These are phyloP conservation scores for Varecia variegata DNA, from an alignment of 2,797 vertebrate genomes.

Conservation along the genomic window DNA sequence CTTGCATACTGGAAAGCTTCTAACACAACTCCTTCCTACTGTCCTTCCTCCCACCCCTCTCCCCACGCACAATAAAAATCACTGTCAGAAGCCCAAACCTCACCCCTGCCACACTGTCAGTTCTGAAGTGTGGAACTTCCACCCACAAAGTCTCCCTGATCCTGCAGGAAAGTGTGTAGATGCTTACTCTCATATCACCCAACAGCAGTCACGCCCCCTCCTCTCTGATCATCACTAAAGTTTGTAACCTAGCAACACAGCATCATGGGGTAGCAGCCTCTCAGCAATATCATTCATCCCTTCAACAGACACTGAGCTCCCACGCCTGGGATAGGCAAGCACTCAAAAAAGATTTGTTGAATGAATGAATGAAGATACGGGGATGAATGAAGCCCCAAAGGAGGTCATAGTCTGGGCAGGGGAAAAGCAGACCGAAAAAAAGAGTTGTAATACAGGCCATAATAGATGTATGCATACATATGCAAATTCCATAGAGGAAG, in stretches of 20 bases:
- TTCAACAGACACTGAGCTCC: conserved; percentile 60
- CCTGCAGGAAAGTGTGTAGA: background rate
- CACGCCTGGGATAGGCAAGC: conserved; percentile 45
- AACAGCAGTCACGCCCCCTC: background rate
- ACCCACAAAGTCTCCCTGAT: background rate
- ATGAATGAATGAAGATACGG: conserved; percentile 42
- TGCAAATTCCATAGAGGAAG: conserved; percentile 12
- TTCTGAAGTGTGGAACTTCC: background rate
- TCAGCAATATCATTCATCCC: conserved; percentile 65
- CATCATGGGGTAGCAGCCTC: conserved; percentile 42
- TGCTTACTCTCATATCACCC: background rate
- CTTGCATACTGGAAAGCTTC: background rate
- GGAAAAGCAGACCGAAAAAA: background rate
- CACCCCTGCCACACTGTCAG: background rate
- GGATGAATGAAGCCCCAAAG: conserved; percentile 45
- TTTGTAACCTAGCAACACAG: conserved; percentile 74
- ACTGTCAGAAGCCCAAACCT: background rate
- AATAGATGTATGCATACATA: background rate
- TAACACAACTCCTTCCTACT: background rate
- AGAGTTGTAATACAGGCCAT: background rate
- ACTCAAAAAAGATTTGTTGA: conserved; percentile 35
- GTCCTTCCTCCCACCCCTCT: background rate
- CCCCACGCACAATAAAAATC: background rate
- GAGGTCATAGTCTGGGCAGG: background rate
- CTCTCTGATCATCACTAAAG: conserved; percentile 37